Conservation (phyloP, 2,888 invertebrate species). For the Eueremaeus valkanovi region DNA sequence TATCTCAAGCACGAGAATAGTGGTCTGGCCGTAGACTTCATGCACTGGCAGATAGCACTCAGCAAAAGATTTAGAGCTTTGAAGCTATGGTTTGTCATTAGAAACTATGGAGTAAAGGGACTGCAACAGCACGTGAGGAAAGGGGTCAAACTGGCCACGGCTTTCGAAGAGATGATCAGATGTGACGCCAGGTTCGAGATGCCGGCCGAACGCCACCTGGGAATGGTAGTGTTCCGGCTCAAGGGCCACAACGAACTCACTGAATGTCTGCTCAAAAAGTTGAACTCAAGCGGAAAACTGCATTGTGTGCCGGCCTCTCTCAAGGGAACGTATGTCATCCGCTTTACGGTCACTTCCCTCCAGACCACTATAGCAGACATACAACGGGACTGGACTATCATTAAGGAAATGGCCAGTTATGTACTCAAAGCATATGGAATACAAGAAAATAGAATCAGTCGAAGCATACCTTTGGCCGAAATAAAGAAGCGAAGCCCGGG, state of each 20-base stretch:
- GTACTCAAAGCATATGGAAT: constrained; percentile 53
- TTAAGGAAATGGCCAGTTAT: constrained; percentile 52
- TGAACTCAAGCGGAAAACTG: constrained; percentile 80
- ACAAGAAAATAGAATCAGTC: constrained; percentile 55
- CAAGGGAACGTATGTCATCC: constrained; percentile 73
- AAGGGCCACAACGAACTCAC: constrained; percentile 70
- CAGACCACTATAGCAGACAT: constrained; percentile 63
- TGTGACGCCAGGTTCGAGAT: constrained; percentile 84
- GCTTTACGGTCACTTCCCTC: constrained; percentile 89
- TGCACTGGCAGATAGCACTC: constrained; percentile 97
- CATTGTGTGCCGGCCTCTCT: constrained; percentile 93
- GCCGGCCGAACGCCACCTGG: constrained; percentile 76
- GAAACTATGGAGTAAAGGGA: constrained; percentile 84
- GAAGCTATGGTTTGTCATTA: constrained; percentile 94
- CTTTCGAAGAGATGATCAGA: constrained; percentile 78
- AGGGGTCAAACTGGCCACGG: constrained; percentile 83
- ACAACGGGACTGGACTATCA: constrained; percentile 69
- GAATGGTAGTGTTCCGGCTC: constrained; percentile 80
- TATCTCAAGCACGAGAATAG: constrained; percentile 97
- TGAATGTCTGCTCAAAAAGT: constrained; percentile 72
- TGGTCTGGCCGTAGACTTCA: constrained; percentile 59
- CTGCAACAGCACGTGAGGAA: constrained; percentile 88
- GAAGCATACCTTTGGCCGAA: constrained; percentile 58
- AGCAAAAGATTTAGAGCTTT: constrained; percentile 87
- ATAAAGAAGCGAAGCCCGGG: constrained; percentile 76